Evolutionary conservation across 2,888 invertebrate genomes (phyloP), one percentile per base, ranked within the genome.

Genomic region (Nipponacmea schrenckii): DNA sequence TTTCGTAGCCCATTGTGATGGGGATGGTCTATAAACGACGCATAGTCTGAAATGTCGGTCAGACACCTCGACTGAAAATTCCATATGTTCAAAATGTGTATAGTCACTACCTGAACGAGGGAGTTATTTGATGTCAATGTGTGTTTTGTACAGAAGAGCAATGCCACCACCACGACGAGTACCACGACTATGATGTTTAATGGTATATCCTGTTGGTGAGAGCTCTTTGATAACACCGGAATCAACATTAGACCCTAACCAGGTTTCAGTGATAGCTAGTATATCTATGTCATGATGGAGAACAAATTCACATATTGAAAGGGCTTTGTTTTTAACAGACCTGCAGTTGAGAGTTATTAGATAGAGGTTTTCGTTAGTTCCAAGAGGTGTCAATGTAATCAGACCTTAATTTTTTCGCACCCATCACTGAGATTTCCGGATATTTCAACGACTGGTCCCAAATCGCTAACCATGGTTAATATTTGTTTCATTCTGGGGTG

Each of bases 161-260:
- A 68, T 26, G n/a, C 71, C 71, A 26, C 68, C 67, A 44, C 71
- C 71, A 44, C 50, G 24, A 20, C 39, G 39, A 15, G 12, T 39
- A 26, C 39, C 12, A 27, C 67, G 24, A 39, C 63, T 44, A 63
- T 14, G 17, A 17, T 71, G 71, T 20, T 56, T 26, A 17, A 68
- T 26, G 20, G 39, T 31, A 46, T 64, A 71, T 39, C 71, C 68
- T 2, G 56, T 48, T 15, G 71, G 71, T 26, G 44, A 20, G 7
- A 67, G 17, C 39, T 71, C 67, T 39, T 31, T 27, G 12, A 68
- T 46, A n/a, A 63, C 64, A 17, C 46, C 20, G 20, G 39, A 24
- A 45, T 71, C 71, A 62, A 67, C 24, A 67, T 62, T 39, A n/a
- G 71, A 31, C 14, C 67, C 67, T 14, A 71, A 45, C 71, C 71